Evolutionary conservation across 2,113 vertebrate species (phyloP).

Genomic region (Cygnus atratus): DNA sequence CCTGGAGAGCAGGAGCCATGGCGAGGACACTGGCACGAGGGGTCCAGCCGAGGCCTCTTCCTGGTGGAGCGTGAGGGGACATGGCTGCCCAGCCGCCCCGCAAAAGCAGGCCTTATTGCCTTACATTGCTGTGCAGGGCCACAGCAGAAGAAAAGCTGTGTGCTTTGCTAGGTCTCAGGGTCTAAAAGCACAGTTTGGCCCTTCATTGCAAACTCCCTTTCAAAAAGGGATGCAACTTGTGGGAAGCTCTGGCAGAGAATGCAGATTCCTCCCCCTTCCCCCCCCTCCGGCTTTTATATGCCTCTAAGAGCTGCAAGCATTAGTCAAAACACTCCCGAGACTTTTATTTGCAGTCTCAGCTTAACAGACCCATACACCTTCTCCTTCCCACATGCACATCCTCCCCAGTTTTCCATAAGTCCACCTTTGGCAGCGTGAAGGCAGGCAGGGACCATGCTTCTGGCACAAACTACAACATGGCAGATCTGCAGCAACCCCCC

Average conservation of each 20-base stretch:
- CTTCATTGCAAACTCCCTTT: neutral
- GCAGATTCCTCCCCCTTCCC: neutral
- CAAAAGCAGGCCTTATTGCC: neutral
- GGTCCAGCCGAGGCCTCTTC: neutral
- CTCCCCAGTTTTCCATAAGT: neutral
- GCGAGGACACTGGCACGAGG: neutral
- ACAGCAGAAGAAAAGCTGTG: neutral
- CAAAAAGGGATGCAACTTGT: neutral
- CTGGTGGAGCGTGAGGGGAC: neutral
- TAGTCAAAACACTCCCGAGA: neutral
- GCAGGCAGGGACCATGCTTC: neutral
- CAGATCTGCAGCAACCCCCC: neutral
- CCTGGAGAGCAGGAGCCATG: neutral
- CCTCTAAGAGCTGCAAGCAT: neutral
- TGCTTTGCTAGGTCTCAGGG: neutral
- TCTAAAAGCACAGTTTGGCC: neutral
- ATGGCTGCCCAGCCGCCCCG: neutral
- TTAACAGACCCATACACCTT: neutral
- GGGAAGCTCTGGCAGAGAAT: neutral
- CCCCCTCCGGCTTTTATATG: neutral
- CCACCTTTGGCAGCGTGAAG: neutral
- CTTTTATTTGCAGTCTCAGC: neutral
- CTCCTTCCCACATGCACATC: neutral
- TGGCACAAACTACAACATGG: neutral
- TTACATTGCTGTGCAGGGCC: neutral